Percentiles rank a stretch among this genome's conserved stretches.
phyloP scores from a whole-genome alignment of 1,140 invertebrate genomes.

The Acyrthosiphon pisum region DNA sequence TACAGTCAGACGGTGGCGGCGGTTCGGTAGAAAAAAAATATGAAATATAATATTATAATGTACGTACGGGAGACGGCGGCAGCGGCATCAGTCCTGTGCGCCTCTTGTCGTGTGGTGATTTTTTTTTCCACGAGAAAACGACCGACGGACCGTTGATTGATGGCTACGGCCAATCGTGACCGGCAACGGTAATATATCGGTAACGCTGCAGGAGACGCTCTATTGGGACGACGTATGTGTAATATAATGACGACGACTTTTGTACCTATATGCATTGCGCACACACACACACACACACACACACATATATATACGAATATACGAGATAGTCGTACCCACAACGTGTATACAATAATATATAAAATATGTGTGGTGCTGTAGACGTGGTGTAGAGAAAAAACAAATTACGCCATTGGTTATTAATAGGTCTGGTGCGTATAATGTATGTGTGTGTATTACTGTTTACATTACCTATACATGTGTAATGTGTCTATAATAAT shows the following conservation, averaged over 20 bases:
- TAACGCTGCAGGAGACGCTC: conserved; percentile 30
- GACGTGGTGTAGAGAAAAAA: conserved; percentile 5
- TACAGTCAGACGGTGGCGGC: not conserved
- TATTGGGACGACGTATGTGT: not conserved
- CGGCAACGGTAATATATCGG: conserved; percentile 32
- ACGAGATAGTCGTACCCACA: not conserved
- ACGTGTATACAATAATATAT: not conserved
- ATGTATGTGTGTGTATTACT: not conserved
- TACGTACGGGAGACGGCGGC: not conserved
- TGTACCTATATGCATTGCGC: not conserved
- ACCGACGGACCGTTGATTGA: conserved; percentile 43
- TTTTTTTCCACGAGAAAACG: conserved; percentile 23
- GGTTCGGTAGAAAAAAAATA: not conserved
- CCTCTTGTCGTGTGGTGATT: conserved; percentile 20
- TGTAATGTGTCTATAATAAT: not conserved
- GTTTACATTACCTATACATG: not conserved
- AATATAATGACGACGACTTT: conserved; percentile 36
- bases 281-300: not conserved
- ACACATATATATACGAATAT: not conserved
- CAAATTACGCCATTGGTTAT: conserved; percentile 47
- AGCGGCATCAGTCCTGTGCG: not conserved
- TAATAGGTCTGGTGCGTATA: conserved; percentile 38
- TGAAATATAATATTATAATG: not conserved
- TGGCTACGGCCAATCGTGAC: conserved; percentile 52
- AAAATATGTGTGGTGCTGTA: not conserved